Conservation (phyloP, 2,797 vertebrate species). For the Octomys mimax region DNA sequence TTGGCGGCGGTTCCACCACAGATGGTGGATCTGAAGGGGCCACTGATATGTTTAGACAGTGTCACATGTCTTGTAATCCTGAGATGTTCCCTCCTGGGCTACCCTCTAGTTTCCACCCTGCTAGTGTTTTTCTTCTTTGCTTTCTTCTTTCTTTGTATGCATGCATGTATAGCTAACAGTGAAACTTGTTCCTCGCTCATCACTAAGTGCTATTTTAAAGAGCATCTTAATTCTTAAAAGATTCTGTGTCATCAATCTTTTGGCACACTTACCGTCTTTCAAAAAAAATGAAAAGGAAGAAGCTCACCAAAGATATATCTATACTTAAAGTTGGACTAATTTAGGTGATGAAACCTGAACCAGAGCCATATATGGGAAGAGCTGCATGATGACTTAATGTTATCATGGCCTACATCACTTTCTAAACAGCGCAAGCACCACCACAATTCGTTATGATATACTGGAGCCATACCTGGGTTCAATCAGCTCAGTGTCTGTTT, state of each 20-base stretch:
- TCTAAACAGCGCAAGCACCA: conserved; percentile 16
- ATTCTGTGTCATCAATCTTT: conserved; percentile 62
- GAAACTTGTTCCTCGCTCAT: conserved; percentile 30
- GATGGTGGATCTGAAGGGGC: too few relatives aligned
- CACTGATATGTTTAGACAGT: background rate
- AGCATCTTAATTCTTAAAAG: conserved; percentile 52
- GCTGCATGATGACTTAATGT: conserved; percentile 22
- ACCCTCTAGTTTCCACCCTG: background rate
- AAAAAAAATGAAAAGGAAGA: conserved; percentile 53
- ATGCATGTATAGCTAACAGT: background rate
- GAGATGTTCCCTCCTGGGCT: conserved; percentile 23
- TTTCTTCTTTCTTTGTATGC: background rate
- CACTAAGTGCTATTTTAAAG: conserved; percentile 45
- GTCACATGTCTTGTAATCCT: conserved; percentile 39
- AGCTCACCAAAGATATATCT: conserved; percentile 48
- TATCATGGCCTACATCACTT: conserved; percentile 47
- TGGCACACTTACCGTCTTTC: conserved; percentile 10
- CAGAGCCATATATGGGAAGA: background rate
- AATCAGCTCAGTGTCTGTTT: conserved; percentile 23
- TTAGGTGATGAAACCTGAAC: conserved; percentile 29
- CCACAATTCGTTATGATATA: conserved; percentile 63
- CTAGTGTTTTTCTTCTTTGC: background rate
- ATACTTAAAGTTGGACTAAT: conserved; percentile 44
- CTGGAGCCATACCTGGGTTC: conserved; percentile 60
- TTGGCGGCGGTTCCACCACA: too few relatives aligned